Conservation (phyloP, 1,140 invertebrate genomes). For the Sinonovacula constricta region DNA sequence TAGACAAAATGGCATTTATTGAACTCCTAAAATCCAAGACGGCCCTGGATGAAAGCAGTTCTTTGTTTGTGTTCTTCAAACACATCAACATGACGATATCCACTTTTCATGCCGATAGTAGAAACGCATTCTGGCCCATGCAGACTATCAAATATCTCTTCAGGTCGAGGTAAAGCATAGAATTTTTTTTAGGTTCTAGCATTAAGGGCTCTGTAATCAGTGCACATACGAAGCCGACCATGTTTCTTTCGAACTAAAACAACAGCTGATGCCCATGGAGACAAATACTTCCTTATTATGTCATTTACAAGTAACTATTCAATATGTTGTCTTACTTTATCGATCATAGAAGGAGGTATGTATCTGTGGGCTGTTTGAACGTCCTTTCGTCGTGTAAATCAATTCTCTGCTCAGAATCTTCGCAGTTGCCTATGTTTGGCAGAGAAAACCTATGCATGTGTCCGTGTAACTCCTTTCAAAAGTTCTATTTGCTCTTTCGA, state of each 20-base stretch:
- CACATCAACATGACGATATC: constrained; percentile 3
- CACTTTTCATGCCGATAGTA: not conserved
- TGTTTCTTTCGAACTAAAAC: constrained; percentile 9
- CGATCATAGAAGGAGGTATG: constrained; percentile 8
- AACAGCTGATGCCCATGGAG: constrained; percentile 2
- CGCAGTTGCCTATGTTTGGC: constrained; percentile 3
- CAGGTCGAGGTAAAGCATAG: not conserved
- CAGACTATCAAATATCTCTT: not conserved
- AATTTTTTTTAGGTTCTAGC: not conserved
- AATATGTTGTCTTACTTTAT: not conserved
- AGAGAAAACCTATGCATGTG: too few species aligned
- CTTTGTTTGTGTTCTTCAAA: not conserved
- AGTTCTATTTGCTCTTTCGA: too few species aligned
- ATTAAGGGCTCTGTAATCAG: not conserved
- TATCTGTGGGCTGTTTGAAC: constrained; percentile 8
- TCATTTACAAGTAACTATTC: not conserved
- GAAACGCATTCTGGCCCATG: not conserved
- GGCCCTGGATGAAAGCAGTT: not conserved
- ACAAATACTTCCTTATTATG: constrained; percentile 2
- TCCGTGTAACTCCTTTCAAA: too few species aligned
- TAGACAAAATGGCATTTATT: not conserved
- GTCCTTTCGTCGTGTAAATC: not conserved
- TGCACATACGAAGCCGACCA: not conserved
- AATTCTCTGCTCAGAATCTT: not conserved
- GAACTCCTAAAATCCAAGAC: not conserved